Base-by-base conservation (phyloP, 2,113 vertebrate species). In the Pseudorasbora parva region DNA sequence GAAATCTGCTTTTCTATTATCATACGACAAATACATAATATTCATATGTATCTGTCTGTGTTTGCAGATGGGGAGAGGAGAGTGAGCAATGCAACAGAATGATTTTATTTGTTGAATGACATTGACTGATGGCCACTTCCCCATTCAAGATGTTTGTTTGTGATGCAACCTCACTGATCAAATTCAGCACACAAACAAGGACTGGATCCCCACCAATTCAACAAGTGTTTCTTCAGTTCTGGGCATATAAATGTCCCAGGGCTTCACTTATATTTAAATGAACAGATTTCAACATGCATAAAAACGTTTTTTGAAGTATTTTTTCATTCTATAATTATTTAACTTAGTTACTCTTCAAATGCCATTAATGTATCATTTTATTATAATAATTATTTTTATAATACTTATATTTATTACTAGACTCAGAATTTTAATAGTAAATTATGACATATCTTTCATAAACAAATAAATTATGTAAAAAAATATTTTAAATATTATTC, bases 221-320 rank as follows among this genome's bases (percentile, higher is more conserved):
- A 51, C 47, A 87, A 88, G 88, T 82, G 88, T 37, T 87, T 89
- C 87, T 89, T 88, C 74, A 84, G 90, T 43, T 79, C 56, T 78
- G 27, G 25, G 68, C 72, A 6, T 2, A 27, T 17, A 30, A 21
- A 17, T 17, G 79, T 23, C 37, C 17, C 12, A 27, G 41, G 30
- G 30, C 5, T 30, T 69, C 23, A 27, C 21, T 41, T 81, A 23
- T 68, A 56, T 25, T 15, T 21, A 66, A 19, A 66, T 66, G 1
- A 66, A 33, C 62, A 66, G 62, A 9, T 66, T 33, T 33, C 27
- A 33, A 15, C 23, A 12, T 15, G 12, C 25, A 30, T 15, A 30
- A 30, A 27, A 30, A 30, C 2, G 49, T 0, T 6, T 23, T 62
- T 62, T 6, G 23, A 62, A 62, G 27, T 2, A 4, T 27, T 21